Percentiles rank a stretch among this genome's conserved stretches.
phyloP scores from a whole-genome alignment of 2,797 vertebrate species.

The Pangasius djambal region DNA sequence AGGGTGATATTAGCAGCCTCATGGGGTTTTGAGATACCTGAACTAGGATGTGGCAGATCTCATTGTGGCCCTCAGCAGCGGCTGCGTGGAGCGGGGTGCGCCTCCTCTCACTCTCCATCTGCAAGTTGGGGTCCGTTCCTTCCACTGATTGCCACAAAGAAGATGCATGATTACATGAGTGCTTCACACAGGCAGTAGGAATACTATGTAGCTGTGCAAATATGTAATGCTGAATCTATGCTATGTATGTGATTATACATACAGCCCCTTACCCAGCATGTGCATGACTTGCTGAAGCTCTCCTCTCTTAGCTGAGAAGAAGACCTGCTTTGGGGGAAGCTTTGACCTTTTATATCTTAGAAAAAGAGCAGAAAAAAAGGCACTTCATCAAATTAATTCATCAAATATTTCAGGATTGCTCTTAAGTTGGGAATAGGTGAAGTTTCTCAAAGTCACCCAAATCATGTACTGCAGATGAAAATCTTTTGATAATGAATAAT shows the following conservation, averaged over 20 bases:
- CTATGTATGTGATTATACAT: not conserved
- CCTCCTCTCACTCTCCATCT: conserved; percentile 88
- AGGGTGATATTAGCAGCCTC: not conserved
- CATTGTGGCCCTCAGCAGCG: conserved; percentile 87
- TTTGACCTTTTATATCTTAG: conserved; percentile 89
- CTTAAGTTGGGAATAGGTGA: not conserved
- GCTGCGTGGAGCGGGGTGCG: conserved; percentile 89
- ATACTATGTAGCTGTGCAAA: not conserved
- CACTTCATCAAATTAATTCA: not conserved
- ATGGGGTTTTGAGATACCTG: conserved; percentile 43
- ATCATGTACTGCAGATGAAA: not conserved
- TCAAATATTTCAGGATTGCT: not conserved
- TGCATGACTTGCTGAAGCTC: conserved; percentile 94
- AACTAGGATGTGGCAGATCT: conserved; percentile 95
- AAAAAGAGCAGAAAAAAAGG: conserved; percentile 38
- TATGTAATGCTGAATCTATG: not conserved
- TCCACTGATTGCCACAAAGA: conserved; percentile 77
- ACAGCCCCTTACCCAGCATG: conserved; percentile 83
- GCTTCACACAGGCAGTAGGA: not conserved
- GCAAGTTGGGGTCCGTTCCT: conserved; percentile 94
- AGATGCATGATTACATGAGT: not conserved
- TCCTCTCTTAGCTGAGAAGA: conserved; percentile 91
- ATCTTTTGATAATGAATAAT: conserved; percentile 3
- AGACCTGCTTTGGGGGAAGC: conserved; percentile 89
- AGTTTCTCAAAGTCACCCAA: not conserved